phyloP scores from a whole-genome alignment of 2,888 invertebrate genomes.

The Tachina lurida region DNA sequence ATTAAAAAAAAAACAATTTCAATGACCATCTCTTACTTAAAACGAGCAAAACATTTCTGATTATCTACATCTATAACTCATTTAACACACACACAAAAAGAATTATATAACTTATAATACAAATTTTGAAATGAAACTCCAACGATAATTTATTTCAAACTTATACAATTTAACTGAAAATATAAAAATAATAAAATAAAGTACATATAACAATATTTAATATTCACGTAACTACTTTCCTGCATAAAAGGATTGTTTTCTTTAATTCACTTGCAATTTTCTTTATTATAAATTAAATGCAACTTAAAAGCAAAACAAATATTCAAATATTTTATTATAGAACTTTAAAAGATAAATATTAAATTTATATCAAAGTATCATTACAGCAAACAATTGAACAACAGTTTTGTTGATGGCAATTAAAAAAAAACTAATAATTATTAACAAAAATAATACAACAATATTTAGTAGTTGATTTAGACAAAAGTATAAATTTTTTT shows the following conservation, averaged over 20 bases:
- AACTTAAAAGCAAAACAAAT: slow-evolving; percentile 49
- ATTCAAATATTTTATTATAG: slow-evolving; percentile 60
- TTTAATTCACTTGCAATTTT: slow-evolving; percentile 12
- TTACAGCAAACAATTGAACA: slow-evolving; percentile 18
- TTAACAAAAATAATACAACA: slow-evolving; percentile 41
- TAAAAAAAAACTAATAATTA: slow-evolving; percentile 45
- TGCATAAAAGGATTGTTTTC: slow-evolving; percentile 32
- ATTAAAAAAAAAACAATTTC: too few species aligned
- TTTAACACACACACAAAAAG: not conserved
- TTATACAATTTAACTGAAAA: slow-evolving; percentile 25
- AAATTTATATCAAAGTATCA: slow-evolving; percentile 23
- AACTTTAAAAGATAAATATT: slow-evolving; percentile 3
- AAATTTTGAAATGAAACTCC: slow-evolving; percentile 56
- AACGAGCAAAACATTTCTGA: not conserved
- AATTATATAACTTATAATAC: slow-evolving; percentile 13
- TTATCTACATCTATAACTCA: slow-evolving; percentile 22
- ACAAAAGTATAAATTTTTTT: slow-evolving; percentile 9
- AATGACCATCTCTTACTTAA: not conserved
- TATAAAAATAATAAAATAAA: not conserved
- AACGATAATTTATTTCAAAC: slow-evolving; percentile 48
- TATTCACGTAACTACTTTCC: slow-evolving; percentile 6
- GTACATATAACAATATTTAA: slow-evolving; percentile 26
- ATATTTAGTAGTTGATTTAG: slow-evolving; percentile 16
- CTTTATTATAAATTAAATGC: not conserved
- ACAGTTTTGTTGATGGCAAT: slow-evolving; percentile 40